Percentiles rank a stretch among this genome's conserved stretches.
phyloP scores from a whole-genome alignment of 2,888 invertebrate genomes.

The Ashinkailepas kermadecensis region DNA sequence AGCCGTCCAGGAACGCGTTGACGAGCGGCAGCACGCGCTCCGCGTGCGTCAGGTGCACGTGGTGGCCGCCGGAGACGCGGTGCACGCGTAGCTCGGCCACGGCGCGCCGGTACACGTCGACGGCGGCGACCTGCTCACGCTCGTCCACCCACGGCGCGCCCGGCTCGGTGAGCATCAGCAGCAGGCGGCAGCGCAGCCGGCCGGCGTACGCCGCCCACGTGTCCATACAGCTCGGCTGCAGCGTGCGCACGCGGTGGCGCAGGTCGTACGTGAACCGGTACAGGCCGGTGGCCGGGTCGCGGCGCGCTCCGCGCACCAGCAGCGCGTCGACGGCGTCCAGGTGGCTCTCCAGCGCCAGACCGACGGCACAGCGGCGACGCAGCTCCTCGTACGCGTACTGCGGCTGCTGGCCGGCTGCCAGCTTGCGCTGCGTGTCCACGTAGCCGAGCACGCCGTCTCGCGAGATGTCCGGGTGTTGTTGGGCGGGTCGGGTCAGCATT shows the following conservation, averaged over 20 bases:
- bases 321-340: neutral
- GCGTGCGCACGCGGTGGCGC: neutral
- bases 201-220: neutral
- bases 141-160: neutral
- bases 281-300: neutral
- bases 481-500: slow-evolving; percentile 28
- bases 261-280: slow-evolving; percentile 16
- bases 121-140: neutral
- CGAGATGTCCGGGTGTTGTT: slow-evolving; percentile 29
- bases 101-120: neutral
- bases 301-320: neutral
- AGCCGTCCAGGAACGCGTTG: slow-evolving; percentile 23
- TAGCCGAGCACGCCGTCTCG: slow-evolving; percentile 25
- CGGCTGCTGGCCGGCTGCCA: neutral
- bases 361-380: neutral
- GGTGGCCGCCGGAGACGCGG: slow-evolving; percentile 29
- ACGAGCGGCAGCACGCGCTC: slow-evolving; percentile 29
- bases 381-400: neutral
- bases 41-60: slow-evolving; percentile 31
- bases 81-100: neutral
- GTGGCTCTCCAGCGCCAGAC: neutral
- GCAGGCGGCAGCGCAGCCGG: slow-evolving; percentile 15
- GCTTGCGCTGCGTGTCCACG: slow-evolving; percentile 16
- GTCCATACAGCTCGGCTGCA: neutral
- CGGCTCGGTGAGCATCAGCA: neutral